Percentiles rank a stretch among this genome's conserved stretches.
Evolutionary conservation across 37 sponge, comb jelly and placozoan genomes (phyloP).

Genomic region (Spongilla lacustris): DNA sequence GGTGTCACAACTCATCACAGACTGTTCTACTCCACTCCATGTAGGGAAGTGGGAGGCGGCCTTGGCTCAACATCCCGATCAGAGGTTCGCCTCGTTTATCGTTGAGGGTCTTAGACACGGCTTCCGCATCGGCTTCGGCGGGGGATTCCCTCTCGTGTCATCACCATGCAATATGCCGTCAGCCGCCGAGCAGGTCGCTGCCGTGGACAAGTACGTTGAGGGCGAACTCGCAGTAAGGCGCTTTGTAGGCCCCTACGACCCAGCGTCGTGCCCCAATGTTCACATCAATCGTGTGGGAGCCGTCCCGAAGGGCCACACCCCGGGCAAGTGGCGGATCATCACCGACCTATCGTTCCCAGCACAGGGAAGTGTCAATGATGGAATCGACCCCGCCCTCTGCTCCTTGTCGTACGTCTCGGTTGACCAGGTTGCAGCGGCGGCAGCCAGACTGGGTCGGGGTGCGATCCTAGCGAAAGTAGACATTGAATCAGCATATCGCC

Average conservation of each 20-base stretch:
- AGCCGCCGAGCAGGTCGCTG: conserved; percentile 1
- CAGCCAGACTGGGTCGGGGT: neutral
- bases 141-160: neutral
- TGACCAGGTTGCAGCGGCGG: neutral
- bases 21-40: conserved; percentile 8
- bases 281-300: conserved; percentile 37
- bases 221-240: neutral
- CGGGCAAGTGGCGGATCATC: conserved; percentile 37
- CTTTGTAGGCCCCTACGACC: neutral
- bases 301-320: conserved; percentile 27
- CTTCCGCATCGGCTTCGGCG: conserved; percentile 26
- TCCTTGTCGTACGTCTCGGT: conserved; percentile 16
- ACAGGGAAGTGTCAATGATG: conserved; percentile 26
- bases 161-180: conserved; percentile 20
- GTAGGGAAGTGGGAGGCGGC: neutral
- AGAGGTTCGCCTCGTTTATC: conserved; percentile 1
- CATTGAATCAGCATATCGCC: conserved; percentile 7
- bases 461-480: conserved; percentile 21
- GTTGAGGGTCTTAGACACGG: conserved; percentile 5
- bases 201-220: neutral
- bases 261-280: neutral
- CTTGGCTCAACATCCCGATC: conserved; percentile 19
- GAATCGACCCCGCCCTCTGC: conserved; percentile 15
- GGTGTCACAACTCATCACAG: neutral
- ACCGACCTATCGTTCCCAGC: neutral